Percentiles rank a stretch among this genome's conserved stretches.
These are phyloP conservation scores for Papilio polytes DNA, from an alignment of 1,140 invertebrate species.

Conservation along the genomic window DNA sequence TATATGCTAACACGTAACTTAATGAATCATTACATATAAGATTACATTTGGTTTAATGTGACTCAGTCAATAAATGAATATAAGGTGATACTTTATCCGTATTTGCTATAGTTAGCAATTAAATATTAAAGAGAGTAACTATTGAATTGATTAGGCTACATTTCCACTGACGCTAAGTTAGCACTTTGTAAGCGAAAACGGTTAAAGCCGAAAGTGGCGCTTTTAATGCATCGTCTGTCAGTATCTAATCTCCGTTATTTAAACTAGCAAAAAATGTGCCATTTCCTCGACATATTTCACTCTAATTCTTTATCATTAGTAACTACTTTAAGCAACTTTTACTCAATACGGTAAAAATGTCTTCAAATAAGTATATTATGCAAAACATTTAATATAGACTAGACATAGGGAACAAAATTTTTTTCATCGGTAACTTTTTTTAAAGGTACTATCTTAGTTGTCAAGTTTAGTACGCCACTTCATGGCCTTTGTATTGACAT, in stretches of 20 bases:
- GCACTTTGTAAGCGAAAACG: not conserved
- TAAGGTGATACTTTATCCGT: not conserved
- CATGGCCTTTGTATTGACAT: too few species aligned
- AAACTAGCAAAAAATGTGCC: not conserved
- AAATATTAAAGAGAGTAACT: not conserved
- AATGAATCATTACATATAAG: not conserved
- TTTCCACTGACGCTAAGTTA: too few species aligned
- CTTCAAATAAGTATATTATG: too few species aligned
- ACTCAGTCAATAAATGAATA: not conserved
- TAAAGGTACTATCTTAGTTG: too few species aligned
- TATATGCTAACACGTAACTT: not conserved
- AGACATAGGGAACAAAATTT: too few species aligned
- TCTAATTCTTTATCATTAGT: not conserved
- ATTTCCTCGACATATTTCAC: not conserved
- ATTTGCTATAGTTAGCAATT: not conserved
- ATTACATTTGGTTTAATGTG: not conserved
- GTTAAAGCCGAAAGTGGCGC: not conserved
- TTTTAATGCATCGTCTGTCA: not conserved
- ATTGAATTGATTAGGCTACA: not conserved
- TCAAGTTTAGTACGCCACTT: too few species aligned
- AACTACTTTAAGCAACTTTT: too few species aligned
- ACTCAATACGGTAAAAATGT: not conserved
- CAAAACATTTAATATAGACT: too few species aligned
- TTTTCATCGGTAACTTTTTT: too few species aligned
- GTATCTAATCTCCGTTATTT: not conserved